A percentile compares a stretch with the other conserved stretches of the same genome.
Conservation (phyloP, 2,888 invertebrate species). For the Proisotoma minuta region DNA sequence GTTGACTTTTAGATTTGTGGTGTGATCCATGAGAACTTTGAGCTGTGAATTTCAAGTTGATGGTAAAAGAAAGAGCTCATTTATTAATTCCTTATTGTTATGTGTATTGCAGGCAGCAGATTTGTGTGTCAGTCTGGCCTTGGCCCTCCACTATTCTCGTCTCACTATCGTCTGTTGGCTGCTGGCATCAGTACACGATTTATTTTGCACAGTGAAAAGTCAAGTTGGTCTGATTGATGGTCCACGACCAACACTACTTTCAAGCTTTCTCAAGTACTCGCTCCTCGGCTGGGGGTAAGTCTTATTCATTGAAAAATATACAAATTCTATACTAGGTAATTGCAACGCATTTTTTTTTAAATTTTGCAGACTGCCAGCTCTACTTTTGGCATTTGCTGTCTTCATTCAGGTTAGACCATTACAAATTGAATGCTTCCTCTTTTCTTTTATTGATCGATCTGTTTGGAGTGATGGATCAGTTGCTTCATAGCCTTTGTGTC, state of each 20-base stretch:
- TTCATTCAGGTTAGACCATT: conserved; percentile 40
- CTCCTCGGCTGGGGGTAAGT: conserved; percentile 67
- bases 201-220: conserved; percentile 55
- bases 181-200: conserved; percentile 63
- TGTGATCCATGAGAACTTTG: too few relatives aligned
- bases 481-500: background rate
- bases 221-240: conserved; percentile 46
- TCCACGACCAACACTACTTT: conserved; percentile 52
- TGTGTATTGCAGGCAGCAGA: conserved; percentile 56
- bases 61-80: too few relatives aligned
- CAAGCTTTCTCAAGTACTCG: conserved; percentile 56
- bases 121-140: conserved; percentile 59
- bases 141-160: conserved; percentile 62
- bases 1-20: too few relatives aligned
- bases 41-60: too few relatives aligned
- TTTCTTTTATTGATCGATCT: background rate
- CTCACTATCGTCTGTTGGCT: conserved; percentile 65
- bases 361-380: conserved; percentile 57
- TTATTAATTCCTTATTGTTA: background rate
- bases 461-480: background rate
- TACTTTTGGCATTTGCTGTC: conserved; percentile 56
- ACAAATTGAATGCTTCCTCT: background rate
- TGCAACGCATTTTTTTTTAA: too few relatives aligned
- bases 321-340: too few relatives aligned
- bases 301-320: too few relatives aligned